phyloP scores from a whole-genome alignment of 1,140 invertebrate species.

The Drosophila pectinifera region DNA sequence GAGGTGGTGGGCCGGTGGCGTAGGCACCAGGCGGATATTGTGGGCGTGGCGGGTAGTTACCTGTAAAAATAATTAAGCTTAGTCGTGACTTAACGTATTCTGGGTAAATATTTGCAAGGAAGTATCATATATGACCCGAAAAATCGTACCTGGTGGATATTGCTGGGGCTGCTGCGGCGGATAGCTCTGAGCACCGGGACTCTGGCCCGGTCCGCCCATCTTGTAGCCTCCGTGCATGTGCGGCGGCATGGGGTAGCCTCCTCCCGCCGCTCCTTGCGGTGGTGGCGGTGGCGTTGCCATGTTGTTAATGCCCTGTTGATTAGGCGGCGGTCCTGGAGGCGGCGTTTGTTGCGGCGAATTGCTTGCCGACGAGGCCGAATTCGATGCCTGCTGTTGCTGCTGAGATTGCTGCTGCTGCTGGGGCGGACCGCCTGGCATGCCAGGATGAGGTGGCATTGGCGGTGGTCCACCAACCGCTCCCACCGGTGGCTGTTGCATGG shows the following conservation, averaged over 20 bases:
- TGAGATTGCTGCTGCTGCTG: slow-evolving; percentile 84
- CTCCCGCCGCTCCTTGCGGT: slow-evolving; percentile 64
- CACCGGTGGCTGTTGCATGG: slow-evolving; percentile 86
- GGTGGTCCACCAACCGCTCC: slow-evolving; percentile 89
- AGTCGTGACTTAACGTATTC: not conserved
- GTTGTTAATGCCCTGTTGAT: slow-evolving; percentile 85
- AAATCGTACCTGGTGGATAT: slow-evolving; percentile 85
- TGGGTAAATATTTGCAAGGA: too few relatives aligned
- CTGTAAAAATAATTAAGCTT: slow-evolving; percentile 45
- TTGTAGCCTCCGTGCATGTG: slow-evolving; percentile 84
- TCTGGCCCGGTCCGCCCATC: slow-evolving; percentile 74
- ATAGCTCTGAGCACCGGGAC: slow-evolving; percentile 85
- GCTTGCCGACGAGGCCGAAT: slow-evolving; percentile 77
- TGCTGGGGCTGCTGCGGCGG: slow-evolving; percentile 87
- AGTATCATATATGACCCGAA: too few relatives aligned
- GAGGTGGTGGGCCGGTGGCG: slow-evolving; percentile 72
- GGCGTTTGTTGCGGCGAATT: slow-evolving; percentile 81
- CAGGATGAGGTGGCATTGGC: slow-evolving; percentile 86
- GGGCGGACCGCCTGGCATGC: slow-evolving; percentile 63
- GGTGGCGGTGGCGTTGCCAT: slow-evolving; percentile 85
- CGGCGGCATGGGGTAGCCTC: slow-evolving; percentile 78
- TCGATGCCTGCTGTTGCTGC: slow-evolving; percentile 82
- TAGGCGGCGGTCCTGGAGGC: slow-evolving; percentile 85
- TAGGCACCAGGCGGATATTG: slow-evolving; percentile 86
- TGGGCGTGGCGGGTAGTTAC: slow-evolving; percentile 87